Evolutionary conservation across 2,888 invertebrate species (phyloP), one percentile per base, ranked within the genome.

Genomic region (Hydrotaea cyrtoneurina): DNA sequence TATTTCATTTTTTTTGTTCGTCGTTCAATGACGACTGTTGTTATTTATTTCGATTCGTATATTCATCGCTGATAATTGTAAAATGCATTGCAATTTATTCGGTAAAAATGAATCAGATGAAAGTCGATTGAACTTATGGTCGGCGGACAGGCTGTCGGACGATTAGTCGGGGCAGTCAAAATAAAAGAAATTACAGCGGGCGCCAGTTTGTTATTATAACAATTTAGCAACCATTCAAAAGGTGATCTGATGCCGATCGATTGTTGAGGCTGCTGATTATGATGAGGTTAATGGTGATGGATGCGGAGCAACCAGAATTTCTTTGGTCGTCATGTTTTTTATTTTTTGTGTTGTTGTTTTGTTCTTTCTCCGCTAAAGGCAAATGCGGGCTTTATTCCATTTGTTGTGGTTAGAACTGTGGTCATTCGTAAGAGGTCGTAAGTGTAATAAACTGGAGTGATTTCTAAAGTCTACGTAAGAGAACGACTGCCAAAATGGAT

Each of bases 121-220:
- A 62, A 62, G 55, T 39, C 76, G 76, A 76, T 85, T 82, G 77
- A 81, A 74, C 79, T 74, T 64, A 78, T 78, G 43, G 17, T 77
- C 43, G 43, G 69, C 79, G 75, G 75, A 71, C 64, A 19, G 78
- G 79, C 72, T 78, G 72, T 53, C 79, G 55, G 46, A 19, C 17
- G 36, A 64, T 21, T 10, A n/a, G 76, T 64, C 55, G 64, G n/a
- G n/a, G n/a, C 36, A 2, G 3, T 13, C 62, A 36, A 59, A 74
- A 66, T 15, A 53, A 71, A 59, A 19, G 31, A 31, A 11, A 78
- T 71, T 74, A 17, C 73, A 76, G 50, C 59, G 85, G 87, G 87
- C 87, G 87, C 87, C 87, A 86, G 81, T 74, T 74, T 80, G 81
- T 82, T 86, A 86, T 87, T 87, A 87, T 86, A 85, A 86, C 87